These are phyloP conservation scores for Euleptes europaea DNA, from an alignment of 2,113 vertebrate genomes.

Conservation along the genomic window DNA sequence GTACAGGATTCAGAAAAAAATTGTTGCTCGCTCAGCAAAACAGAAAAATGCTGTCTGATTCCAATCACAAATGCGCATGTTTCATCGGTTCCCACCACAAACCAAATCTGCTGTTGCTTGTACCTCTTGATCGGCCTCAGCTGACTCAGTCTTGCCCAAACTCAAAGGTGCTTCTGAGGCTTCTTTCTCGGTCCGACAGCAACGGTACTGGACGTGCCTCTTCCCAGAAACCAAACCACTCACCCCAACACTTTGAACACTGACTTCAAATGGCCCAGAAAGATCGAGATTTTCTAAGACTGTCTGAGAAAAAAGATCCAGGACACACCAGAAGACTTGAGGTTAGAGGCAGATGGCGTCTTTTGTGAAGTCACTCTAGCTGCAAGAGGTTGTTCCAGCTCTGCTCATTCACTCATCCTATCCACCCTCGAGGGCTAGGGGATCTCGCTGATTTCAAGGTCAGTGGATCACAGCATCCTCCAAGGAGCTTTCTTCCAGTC, in stretches of 20 bases:
- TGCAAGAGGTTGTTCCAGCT: too few species aligned
- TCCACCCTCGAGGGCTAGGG: too few species aligned
- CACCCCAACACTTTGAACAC: conserved; percentile 57
- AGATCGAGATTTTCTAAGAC: conserved; percentile 62
- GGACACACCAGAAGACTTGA: too few species aligned
- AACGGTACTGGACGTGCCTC: conserved; percentile 19
- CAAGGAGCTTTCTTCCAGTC: too few species aligned
- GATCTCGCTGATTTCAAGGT: too few species aligned
- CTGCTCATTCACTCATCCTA: too few species aligned
- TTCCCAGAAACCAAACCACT: conserved; percentile 66
- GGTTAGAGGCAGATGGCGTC: too few species aligned
- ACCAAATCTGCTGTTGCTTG: background rate
- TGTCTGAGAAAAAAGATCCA: conserved; percentile 22
- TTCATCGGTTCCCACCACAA: rapidly evolving
- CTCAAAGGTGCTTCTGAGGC: background rate
- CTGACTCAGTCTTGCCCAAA: background rate
- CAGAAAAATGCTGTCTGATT: background rate
- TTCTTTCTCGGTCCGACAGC: background rate
- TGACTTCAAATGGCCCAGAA: conserved; percentile 52
- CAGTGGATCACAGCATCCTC: too few species aligned
- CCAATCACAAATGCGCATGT: too few species aligned
- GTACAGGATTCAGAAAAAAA: conserved; percentile 9
- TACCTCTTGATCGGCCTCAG: background rate
- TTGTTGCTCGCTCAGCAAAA: background rate
- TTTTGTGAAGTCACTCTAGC: too few species aligned